These are phyloP conservation scores for Aphelinus atriplicis DNA, from an alignment of 1,140 invertebrate species.

Conservation along the genomic window DNA sequence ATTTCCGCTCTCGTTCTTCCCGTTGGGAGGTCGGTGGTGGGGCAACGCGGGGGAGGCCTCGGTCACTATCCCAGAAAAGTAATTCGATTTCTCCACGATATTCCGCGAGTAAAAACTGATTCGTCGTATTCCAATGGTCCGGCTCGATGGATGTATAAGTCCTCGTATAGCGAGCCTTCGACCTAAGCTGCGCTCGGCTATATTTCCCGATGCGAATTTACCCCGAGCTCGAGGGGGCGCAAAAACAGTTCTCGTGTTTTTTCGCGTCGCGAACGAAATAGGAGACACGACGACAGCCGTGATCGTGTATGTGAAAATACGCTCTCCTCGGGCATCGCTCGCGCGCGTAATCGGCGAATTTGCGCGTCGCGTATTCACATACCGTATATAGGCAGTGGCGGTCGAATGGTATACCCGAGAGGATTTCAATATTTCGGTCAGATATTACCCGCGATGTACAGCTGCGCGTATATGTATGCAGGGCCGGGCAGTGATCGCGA, in stretches of 20 bases:
- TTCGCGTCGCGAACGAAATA: too few species aligned
- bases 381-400: neutral
- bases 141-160: too few species aligned
- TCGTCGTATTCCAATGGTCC: too few species aligned
- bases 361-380: conserved; percentile 4
- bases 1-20: neutral
- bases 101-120: too few species aligned
- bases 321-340: neutral
- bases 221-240: too few species aligned
- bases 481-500: neutral
- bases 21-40: neutral
- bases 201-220: too few species aligned
- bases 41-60: neutral
- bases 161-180: too few species aligned
- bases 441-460: conserved; percentile 39
- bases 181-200: too few species aligned
- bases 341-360: conserved; percentile 2
- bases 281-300: too few species aligned
- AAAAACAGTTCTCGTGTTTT: too few species aligned
- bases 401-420: conserved; percentile 33
- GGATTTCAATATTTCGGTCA: conserved; percentile 54
- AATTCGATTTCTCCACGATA: too few species aligned
- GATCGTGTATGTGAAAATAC: neutral
- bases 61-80: neutral
- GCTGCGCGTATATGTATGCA: neutral